Base-by-base conservation (phyloP, 1,140 invertebrate genomes). In the Philaenus spumarius region DNA sequence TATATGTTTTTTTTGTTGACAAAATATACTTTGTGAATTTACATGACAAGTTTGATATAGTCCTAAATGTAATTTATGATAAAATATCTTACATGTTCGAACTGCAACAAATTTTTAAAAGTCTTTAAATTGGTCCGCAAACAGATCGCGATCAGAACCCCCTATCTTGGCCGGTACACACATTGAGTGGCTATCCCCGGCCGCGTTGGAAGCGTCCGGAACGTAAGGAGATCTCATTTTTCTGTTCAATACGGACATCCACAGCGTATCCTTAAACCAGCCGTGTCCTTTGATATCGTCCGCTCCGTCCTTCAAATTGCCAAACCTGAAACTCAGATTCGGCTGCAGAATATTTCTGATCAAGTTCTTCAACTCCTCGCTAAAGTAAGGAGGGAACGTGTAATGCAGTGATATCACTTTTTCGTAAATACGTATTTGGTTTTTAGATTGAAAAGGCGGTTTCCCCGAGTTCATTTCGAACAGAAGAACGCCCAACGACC, bases 401-500 rank as follows among this genome's bases (percentile, higher is more conserved):
- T 85, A 91, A 72, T 83, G 86, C 4, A 82, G 83, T 4, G 80
- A 71, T 12, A 93, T 84, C 50, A 93, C 93, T 70, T 85, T 87
- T 69, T 95, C 91, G 74, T 96, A 97, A 34, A 96, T 90, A 68
- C 89, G 88, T 79, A 94, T 90, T 0, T 86, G 86, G 62, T 93
- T 86, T 14, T 82, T 79, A 2, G 85, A 80, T 59, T 83, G 89
- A 71, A 97, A 97, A 0, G 94, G 94, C 0, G 88, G 81, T 66
- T 83, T 84, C 0, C 90, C 89, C 9, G 86, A 83, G 53, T 85
- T 84, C 84, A 93, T 90, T 73, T 93, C 89, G 71, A 80, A 93
- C 5, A 93, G 72, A 2, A 97, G 74, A 0, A 97, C 87, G 0
- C 94, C 94, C 46, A 94, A 84, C 6, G 93, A 91, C 94, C 93